These are phyloP conservation scores for Acanthoscelides obtectus DNA, from an alignment of 2,888 invertebrate species.

Conservation along the genomic window DNA sequence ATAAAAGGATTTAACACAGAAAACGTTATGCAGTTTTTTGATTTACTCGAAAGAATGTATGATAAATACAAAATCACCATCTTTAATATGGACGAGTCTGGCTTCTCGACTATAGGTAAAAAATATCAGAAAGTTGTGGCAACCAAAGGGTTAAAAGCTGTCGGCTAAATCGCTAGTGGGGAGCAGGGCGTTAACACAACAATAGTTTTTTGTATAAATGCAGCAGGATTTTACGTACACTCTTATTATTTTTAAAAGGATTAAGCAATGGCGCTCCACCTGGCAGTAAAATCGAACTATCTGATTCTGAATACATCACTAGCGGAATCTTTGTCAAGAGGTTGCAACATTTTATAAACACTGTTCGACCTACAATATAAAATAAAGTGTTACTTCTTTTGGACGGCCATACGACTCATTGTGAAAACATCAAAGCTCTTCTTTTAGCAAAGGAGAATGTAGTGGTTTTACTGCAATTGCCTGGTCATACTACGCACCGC, in stretches of 20 bases:
- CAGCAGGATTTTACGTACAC: neutral
- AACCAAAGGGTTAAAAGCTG: slow-evolving; percentile 19
- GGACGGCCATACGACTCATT: slow-evolving; percentile 12
- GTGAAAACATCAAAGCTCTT: slow-evolving; percentile 7
- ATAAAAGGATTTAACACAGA: slow-evolving; percentile 22
- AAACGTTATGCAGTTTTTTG: slow-evolving; percentile 20
- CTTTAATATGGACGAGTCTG: slow-evolving; percentile 26
- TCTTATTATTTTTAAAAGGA: slow-evolving; percentile 2
- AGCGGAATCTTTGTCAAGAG: slow-evolving; percentile 9
- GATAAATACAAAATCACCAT: slow-evolving; percentile 19
- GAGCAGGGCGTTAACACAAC: slow-evolving; percentile 26
- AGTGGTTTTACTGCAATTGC: slow-evolving; percentile 8
- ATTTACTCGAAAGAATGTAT: slow-evolving; percentile 16
- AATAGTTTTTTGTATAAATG: slow-evolving; percentile 3
- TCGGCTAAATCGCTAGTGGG: slow-evolving; percentile 23
- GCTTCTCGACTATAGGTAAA: slow-evolving; percentile 23
- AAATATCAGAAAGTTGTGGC: slow-evolving; percentile 20
- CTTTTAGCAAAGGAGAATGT: slow-evolving; percentile 3
- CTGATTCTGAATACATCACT: slow-evolving; percentile 14
- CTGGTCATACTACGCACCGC: slow-evolving; percentile 14
- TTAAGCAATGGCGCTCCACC: neutral
- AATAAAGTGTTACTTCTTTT: slow-evolving; percentile 10
- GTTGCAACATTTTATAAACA: slow-evolving; percentile 11
- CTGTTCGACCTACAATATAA: slow-evolving; percentile 5
- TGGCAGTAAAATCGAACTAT: neutral